Percentiles rank a stretch among this genome's conserved stretches.
Evolutionary conservation across 1,140 invertebrate genomes (phyloP).

Genomic region (Aplysia californica): DNA sequence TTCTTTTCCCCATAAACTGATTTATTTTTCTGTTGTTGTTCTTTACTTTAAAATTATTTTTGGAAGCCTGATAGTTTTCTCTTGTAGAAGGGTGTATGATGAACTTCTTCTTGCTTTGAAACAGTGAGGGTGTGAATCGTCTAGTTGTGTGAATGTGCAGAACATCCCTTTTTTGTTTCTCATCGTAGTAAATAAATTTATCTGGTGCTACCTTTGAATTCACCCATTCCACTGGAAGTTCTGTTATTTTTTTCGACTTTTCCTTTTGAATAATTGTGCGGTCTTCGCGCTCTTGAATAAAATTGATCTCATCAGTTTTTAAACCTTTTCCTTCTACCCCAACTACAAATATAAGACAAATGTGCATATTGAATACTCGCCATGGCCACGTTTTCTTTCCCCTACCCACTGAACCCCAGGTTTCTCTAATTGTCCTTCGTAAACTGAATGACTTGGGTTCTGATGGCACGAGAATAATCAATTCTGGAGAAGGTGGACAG

Average conservation of each 20-base stretch:
- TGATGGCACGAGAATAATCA: slow-evolving; percentile 10
- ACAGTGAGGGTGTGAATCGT: too few relatives aligned
- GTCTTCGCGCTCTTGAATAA: background rate
- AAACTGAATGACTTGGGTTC: background rate
- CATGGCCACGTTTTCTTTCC: slow-evolving; percentile 1
- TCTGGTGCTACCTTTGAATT: background rate
- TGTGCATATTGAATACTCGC: background rate
- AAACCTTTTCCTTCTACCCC: background rate
- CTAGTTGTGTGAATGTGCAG: too few relatives aligned
- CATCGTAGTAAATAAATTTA: too few relatives aligned
- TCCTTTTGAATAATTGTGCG: background rate
- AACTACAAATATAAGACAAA: background rate
- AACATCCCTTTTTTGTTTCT: too few relatives aligned
- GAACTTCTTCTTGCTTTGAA: too few relatives aligned
- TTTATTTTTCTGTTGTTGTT: background rate
- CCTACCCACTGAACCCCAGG: slow-evolving; percentile 14
- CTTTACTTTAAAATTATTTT: background rate
- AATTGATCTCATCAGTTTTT: background rate
- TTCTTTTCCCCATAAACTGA: background rate
- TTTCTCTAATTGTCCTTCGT: slow-evolving; percentile 12
- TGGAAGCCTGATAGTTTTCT: too few relatives aligned
- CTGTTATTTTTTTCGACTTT: background rate
- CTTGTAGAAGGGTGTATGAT: too few relatives aligned
- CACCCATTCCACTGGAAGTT: background rate
- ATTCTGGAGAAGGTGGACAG: background rate